Evolutionary conservation across 2,888 invertebrate species (phyloP).

Genomic region (Drosophila merina): DNA sequence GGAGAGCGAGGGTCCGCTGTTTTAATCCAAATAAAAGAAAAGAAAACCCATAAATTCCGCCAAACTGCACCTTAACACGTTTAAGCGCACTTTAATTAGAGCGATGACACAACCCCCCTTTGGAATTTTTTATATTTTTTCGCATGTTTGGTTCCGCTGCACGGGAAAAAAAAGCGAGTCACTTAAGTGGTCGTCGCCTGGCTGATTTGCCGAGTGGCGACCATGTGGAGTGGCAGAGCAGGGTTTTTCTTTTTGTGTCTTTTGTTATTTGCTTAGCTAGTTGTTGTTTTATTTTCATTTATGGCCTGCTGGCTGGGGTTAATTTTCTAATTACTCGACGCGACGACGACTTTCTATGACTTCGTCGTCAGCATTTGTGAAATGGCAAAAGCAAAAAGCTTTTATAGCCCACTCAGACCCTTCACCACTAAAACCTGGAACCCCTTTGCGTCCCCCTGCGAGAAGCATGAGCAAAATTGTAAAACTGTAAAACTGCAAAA

Average conservation of each 20-base stretch:
- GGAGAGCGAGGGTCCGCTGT: neutral
- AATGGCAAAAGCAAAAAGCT: constrained; percentile 57
- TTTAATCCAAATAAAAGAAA: constrained; percentile 5
- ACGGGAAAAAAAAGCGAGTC: constrained; percentile 22
- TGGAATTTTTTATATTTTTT: constrained; percentile 7
- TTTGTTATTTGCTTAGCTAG: constrained; percentile 31
- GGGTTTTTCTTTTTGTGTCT: neutral
- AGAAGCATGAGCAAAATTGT: constrained; percentile 29
- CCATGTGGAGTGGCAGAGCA: constrained; percentile 45
- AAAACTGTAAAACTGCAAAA: constrained; percentile 60
- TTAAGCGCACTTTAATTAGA: constrained; percentile 61
- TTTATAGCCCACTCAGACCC: constrained; percentile 52
- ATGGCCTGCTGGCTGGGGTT: constrained; percentile 67
- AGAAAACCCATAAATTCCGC: constrained; percentile 21
- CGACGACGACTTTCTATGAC: constrained; percentile 69
- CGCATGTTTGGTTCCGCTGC: constrained; percentile 11
- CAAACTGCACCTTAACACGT: constrained; percentile 46
- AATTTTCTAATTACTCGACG: constrained; percentile 77
- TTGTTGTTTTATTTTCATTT: constrained; percentile 59
- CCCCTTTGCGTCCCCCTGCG: constrained; percentile 21
- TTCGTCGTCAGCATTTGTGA: constrained; percentile 50
- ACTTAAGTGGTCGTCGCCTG: constrained; percentile 64
- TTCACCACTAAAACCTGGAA: constrained; percentile 7
- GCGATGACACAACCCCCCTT: constrained; percentile 44
- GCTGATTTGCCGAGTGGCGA: constrained; percentile 57